Conservation (phyloP, 1,140 invertebrate genomes). For the Lepidurus arcticus region DNA sequence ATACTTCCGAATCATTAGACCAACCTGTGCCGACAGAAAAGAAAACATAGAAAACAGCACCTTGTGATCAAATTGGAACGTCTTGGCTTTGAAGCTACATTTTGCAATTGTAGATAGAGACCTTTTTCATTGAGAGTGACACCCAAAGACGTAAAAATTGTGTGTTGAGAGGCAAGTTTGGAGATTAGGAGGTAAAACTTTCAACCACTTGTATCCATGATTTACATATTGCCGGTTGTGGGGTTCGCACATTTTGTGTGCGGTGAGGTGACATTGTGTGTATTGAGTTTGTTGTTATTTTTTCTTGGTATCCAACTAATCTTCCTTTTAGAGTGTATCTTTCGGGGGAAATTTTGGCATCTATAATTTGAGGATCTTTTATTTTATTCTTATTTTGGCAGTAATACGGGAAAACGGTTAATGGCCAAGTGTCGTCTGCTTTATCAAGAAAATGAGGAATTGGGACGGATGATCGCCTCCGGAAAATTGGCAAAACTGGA, state of each 20-base stretch:
- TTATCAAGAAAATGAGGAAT: slow-evolving; percentile 97
- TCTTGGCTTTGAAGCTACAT: background rate
- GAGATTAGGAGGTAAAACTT: background rate
- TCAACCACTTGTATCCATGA: background rate
- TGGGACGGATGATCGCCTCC: slow-evolving; percentile 91
- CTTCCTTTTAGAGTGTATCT: background rate
- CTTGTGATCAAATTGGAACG: background rate
- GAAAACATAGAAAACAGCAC: background rate
- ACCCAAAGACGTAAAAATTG: background rate
- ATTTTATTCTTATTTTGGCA: slow-evolving; percentile 40
- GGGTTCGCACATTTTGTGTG: background rate
- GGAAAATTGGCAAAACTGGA: slow-evolving; percentile 92
- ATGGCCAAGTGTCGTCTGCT: slow-evolving; percentile 95
- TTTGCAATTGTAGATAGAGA: background rate
- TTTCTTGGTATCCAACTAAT: background rate
- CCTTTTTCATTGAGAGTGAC: background rate
- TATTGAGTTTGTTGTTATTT: slow-evolving; percentile 28
- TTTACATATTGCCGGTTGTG: slow-evolving; percentile 28
- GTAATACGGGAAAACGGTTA: slow-evolving; percentile 90
- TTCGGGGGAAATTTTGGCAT: background rate
- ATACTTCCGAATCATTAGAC: background rate
- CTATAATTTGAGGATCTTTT: slow-evolving; percentile 29
- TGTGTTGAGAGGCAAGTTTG: background rate
- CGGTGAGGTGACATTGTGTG: slow-evolving; percentile 6
- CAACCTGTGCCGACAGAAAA: background rate